These are phyloP conservation scores for Drosophila nebulosa DNA, from an alignment of 1,140 invertebrate species.

Conservation along the genomic window DNA sequence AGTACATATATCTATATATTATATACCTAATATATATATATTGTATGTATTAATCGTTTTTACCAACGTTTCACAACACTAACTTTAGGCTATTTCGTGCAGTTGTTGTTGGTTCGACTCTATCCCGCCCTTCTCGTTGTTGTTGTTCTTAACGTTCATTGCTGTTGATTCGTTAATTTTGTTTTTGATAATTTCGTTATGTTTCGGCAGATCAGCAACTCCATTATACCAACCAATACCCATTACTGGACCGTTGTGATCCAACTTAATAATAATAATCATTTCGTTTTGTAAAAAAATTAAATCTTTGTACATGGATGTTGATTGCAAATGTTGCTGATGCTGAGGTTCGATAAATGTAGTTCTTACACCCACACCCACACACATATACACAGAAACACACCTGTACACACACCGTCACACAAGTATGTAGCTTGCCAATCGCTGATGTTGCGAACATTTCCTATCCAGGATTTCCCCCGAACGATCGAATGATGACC, in stretches of 20 bases:
- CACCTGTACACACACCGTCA: slow-evolving; percentile 17
- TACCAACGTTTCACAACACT: slow-evolving; percentile 21
- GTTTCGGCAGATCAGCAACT: slow-evolving; percentile 45
- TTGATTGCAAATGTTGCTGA: slow-evolving; percentile 49
- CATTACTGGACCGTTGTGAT: neutral
- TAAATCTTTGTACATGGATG: slow-evolving; percentile 47
- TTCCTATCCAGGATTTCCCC: slow-evolving; percentile 1
- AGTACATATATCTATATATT: slow-evolving; percentile 14
- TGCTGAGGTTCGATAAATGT: slow-evolving; percentile 46
- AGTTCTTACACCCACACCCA: slow-evolving; percentile 25
- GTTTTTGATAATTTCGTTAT: slow-evolving; percentile 55
- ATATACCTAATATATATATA: neutral
- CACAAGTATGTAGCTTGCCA: slow-evolving; percentile 47
- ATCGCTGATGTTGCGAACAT: slow-evolving; percentile 65
- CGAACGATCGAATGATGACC: neutral
- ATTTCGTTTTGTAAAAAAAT: slow-evolving; percentile 50
- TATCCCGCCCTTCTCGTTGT: slow-evolving; percentile 49
- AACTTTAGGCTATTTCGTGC: slow-evolving; percentile 53
- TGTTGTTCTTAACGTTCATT: slow-evolving; percentile 62
- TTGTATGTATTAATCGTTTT: slow-evolving; percentile 20
- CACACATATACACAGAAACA: slow-evolving; percentile 2
- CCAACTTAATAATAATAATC: slow-evolving; percentile 21
- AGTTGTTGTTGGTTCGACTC: slow-evolving; percentile 48
- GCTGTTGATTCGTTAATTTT: slow-evolving; percentile 51
- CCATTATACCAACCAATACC: neutral